These are phyloP conservation scores for Lepus timidus DNA, from an alignment of 2,113 vertebrate genomes.

Conservation along the genomic window DNA sequence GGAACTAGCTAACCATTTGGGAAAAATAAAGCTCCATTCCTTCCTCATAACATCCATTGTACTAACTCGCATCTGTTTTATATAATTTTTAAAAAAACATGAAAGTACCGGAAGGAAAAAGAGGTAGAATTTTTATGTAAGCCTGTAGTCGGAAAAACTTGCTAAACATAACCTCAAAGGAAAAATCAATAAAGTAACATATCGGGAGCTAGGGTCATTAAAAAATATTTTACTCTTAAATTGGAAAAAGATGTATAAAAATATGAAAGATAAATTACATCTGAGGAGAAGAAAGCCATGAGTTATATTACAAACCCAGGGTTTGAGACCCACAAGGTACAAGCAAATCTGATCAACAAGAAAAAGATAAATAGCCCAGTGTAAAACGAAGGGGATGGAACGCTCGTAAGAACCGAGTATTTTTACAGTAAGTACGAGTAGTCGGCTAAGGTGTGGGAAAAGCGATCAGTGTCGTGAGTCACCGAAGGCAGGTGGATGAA, in stretches of 20 bases:
- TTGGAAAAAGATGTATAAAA: constrained; percentile 10
- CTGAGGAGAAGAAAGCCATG: neutral
- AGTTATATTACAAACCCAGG: neutral
- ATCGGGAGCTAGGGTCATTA: constrained; percentile 27
- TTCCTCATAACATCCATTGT: neutral
- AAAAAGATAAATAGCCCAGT: neutral
- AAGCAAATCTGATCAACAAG: neutral
- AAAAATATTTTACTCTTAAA: constrained; percentile 32
- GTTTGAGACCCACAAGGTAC: neutral
- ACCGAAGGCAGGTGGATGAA: neutral
- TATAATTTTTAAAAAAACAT: neutral
- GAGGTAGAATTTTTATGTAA: constrained; percentile 56
- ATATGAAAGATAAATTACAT: neutral
- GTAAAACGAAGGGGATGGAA: neutral
- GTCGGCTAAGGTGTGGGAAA: neutral
- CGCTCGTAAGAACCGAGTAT: neutral
- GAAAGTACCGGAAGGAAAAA: constrained; percentile 53
- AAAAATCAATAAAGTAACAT: constrained; percentile 56
- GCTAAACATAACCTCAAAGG: constrained; percentile 50
- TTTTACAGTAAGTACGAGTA: neutral
- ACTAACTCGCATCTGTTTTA: constrained; percentile 24
- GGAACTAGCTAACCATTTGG: constrained; percentile 20
- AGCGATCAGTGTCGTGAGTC: neutral
- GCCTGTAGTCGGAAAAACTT: constrained; percentile 26
- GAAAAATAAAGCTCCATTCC: constrained; percentile 52